A percentile compares a stretch with the other conserved stretches of the same genome.
Conservation (phyloP, 1,140 invertebrate genomes). For the Brachionus sp. region DNA sequence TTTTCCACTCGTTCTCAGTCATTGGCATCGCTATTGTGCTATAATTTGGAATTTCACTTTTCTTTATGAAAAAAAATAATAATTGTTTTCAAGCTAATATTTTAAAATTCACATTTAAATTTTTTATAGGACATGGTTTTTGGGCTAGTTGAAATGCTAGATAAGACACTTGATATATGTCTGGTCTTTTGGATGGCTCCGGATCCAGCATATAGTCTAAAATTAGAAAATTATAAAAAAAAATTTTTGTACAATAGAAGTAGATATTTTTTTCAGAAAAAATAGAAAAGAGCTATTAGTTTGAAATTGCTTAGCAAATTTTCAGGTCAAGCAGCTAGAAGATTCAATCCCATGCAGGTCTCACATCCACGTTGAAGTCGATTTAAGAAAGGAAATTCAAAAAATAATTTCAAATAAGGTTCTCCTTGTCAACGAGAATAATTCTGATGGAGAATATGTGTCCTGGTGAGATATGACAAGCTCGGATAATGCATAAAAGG, state of each 20-base stretch:
- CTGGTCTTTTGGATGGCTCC: constrained; percentile 61
- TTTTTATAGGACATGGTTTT: constrained; percentile 74
- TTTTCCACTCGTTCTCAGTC: constrained; percentile 29
- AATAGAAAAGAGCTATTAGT: too few species aligned
- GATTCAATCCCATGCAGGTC: too few species aligned
- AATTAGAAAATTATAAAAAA: too few species aligned
- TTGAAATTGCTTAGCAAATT: too few species aligned
- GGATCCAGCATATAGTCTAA: constrained; percentile 40
- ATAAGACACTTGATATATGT: constrained; percentile 81
- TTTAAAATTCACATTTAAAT: constrained; percentile 69
- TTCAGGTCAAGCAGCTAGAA: too few species aligned
- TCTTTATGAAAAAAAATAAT: background rate
- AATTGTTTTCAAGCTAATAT: background rate
- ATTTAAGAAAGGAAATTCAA: too few species aligned
- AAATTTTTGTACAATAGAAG: background rate
- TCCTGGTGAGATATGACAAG: too few species aligned
- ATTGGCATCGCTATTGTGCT: background rate
- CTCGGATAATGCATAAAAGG: too few species aligned
- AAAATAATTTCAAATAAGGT: too few species aligned
- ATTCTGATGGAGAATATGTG: too few species aligned
- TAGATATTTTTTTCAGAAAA: background rate
- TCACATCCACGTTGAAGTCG: too few species aligned
- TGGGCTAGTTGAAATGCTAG: constrained; percentile 72
- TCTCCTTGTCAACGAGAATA: too few species aligned
- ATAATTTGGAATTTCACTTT: constrained; percentile 23